Conservation (phyloP, 2,113 vertebrate species). For the Bambusicola thoracicus region DNA sequence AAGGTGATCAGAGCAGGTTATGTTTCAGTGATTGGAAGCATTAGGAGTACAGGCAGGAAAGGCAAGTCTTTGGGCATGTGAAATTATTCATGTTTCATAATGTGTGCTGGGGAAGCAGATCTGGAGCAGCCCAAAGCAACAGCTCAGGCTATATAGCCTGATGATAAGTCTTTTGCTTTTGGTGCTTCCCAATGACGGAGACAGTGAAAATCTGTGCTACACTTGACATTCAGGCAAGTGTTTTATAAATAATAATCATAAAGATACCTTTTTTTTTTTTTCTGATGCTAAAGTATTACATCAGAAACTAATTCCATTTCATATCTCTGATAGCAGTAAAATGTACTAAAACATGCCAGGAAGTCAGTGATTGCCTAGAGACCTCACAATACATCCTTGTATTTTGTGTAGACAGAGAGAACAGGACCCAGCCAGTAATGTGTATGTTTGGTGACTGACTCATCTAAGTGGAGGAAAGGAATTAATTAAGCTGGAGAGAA, state of each 20-base stretch:
- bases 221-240: neutral
- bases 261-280: neutral
- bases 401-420: neutral
- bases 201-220: neutral
- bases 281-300: neutral
- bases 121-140: neutral
- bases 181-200: neutral
- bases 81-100: neutral
- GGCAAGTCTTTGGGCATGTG: neutral
- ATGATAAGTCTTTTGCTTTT: neutral
- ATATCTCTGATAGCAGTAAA: neutral
- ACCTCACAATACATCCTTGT: rapidly evolving
- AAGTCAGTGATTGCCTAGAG: neutral
- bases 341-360: neutral
- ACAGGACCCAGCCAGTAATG: neutral
- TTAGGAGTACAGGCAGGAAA: neutral
- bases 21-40: rapidly evolving
- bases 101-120: neutral
- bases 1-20: neutral
- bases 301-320: neutral
- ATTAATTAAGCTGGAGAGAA: neutral
- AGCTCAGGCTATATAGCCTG: neutral
- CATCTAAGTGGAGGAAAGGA: neutral
- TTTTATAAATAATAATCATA: no score
- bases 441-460: neutral